Percentiles rank a stretch among this genome's conserved stretches.
phyloP scores from a whole-genome alignment of 2,888 invertebrate species.

The Homarus gammarus region DNA sequence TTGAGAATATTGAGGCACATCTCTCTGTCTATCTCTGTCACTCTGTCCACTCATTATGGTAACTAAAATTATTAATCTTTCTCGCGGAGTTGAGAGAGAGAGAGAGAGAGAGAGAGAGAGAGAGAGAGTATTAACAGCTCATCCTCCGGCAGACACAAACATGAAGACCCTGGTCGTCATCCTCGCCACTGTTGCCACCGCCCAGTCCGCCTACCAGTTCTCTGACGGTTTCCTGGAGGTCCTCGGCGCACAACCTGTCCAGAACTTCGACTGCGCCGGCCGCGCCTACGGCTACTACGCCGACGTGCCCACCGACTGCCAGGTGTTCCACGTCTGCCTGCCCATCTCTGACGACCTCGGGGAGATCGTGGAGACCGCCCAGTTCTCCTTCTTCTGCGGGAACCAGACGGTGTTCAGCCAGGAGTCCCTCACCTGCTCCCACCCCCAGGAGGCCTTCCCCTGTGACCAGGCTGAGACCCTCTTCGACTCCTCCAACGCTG shows the following conservation, averaged over 20 bases:
- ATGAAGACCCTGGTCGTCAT: slow-evolving; percentile 41
- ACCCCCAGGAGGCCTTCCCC: slow-evolving; percentile 28
- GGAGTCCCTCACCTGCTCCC: slow-evolving; percentile 32
- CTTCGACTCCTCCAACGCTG: slow-evolving; percentile 37
- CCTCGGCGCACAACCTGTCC: slow-evolving; percentile 26
- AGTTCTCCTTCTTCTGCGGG: slow-evolving; percentile 56
- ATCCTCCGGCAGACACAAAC: not conserved
- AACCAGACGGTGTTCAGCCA: slow-evolving; percentile 49
- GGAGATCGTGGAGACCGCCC: slow-evolving; percentile 42
- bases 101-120: too few relatives aligned
- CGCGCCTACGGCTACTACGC: slow-evolving; percentile 60
- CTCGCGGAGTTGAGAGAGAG: too few relatives aligned
- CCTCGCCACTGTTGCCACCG: slow-evolving; percentile 1
- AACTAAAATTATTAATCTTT: too few relatives aligned
- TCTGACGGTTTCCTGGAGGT: slow-evolving; percentile 30
- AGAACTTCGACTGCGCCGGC: slow-evolving; percentile 47
- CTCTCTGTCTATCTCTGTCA: too few relatives aligned
- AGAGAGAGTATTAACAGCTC: too few relatives aligned
- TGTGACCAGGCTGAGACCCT: slow-evolving; percentile 45
- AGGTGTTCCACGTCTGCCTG: slow-evolving; percentile 43
- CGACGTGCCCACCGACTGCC: slow-evolving; percentile 50
- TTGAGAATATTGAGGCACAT: too few relatives aligned
- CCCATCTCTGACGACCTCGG: slow-evolving; percentile 50
- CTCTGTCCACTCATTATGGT: too few relatives aligned
- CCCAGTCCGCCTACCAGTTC: slow-evolving; percentile 52